Evolutionary conservation across 2,888 invertebrate genomes (phyloP), one percentile per base, ranked within the genome.

Genomic region (Andrena chrysosceles): DNA sequence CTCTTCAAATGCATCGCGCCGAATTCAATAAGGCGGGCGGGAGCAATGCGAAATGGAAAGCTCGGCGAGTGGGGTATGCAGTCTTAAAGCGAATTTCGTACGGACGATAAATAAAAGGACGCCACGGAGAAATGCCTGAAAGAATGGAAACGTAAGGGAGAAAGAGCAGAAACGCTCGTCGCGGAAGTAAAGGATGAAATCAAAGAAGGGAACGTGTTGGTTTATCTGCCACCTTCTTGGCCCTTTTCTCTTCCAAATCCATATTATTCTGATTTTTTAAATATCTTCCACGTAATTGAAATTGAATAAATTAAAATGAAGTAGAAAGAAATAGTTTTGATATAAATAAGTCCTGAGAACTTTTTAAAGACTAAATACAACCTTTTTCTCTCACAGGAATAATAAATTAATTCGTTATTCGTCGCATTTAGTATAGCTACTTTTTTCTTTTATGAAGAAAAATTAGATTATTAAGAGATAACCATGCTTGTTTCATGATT

Each of bases 21-120:
- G 73, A 84, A 87, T 86, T 86, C 88, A 83, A 89, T 86, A 83
- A 83, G 67, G 69, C 77, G 83, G 69, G 31, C 31, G 54, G 67
- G 56, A 68, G 70, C 49, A 78, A 81, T 59, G 77, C 75, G 80
- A 68, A 72, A 64, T 68, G 71, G 83, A 70, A 49, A 29, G 56
- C 63, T 4, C 29, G 20, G n/a, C 20, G 6, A 4, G 26, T 16
- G 42, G 70, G 62, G 33, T 54, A 54, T 54, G 52, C 73, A 49
- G 60, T 48, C 77, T 81, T 74, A 78, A 76, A 86, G 88, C 82
- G 89, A 90, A 90, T 90, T 90, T 89, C 85, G 83, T 82, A 72
- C 79, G 83, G 85, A 90, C 86, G 74, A 89, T 89, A 87, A 91
- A 90, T 89, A 89, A 89, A 84, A 85, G 72, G 77, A 73, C 33